Base-by-base conservation (phyloP, 53 echinoderm and acorn worm species). In the Mesocentrotus franciscanus region DNA sequence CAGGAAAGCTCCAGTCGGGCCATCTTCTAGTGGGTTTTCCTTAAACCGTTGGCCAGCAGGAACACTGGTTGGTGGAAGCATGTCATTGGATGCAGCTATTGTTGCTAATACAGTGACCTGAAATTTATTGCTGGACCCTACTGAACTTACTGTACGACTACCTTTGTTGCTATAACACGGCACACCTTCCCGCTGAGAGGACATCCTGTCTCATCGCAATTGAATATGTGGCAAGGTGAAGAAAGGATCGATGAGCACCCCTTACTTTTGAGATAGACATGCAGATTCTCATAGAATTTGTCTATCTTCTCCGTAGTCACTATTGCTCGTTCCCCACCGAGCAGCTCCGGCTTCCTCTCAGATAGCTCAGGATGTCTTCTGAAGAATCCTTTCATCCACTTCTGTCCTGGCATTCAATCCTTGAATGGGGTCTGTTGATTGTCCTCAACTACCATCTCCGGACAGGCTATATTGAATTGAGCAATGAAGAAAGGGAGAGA, bases 21-120 rank as follows among this genome's bases (percentile, higher is more conserved):
- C 97, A 39, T 91, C 95, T 18, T 76, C 64, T 3, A 95, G 66
- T 1, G 96, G 96, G 56, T 97, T 96, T 59, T 95, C 96, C 17
- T 66, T 56, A 58, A 97, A 96, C 12, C 95, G 29, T 10, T 61
- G 27, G 15, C 96, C 96, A 0, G 95, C 94, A 71, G 95, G 85
- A 8, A 97, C 92, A 56, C 96, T 62, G 92, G 96, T 79, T 10
- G 74, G 18, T n/a, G 70, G 70, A 4, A 70, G 18, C 5, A 70
- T 13, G 12, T 20, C 70, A 8, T 13, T 13, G 5, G 70, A 70
- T 70, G 70, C 70, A 24, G 18, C 17, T 20, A 70, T 70, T 4
- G 9, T 70, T 17, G 70, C 70, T 13, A 70, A 24, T 24, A 70
- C 70, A 17, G 26, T 70, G 2, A 70, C 70, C 70, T 70, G 70